These are phyloP conservation scores for Enteromius viviparus DNA, from an alignment of 2,797 vertebrate species.

Conservation along the genomic window DNA sequence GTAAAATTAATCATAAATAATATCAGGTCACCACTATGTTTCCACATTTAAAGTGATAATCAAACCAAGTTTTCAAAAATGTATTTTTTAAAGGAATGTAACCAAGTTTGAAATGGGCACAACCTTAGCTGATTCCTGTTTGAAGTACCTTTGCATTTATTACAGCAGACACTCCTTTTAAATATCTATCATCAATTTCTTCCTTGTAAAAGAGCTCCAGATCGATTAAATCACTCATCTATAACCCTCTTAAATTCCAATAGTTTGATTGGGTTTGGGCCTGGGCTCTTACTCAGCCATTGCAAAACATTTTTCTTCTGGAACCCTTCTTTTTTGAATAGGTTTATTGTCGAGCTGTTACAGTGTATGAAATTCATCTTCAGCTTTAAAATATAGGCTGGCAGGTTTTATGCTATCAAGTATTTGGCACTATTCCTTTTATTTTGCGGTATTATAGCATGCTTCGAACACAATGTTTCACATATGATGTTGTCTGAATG, in stretches of 20 bases:
- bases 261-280: not conserved
- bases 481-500: not conserved
- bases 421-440: not conserved
- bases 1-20: not conserved
- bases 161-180: not conserved
- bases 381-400: not conserved
- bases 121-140: not conserved
- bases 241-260: not conserved
- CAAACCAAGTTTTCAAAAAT: not conserved
- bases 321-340: not conserved
- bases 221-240: not conserved
- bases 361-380: not conserved
- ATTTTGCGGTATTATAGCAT: not conserved
- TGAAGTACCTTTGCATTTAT: not conserved
- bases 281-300: not conserved
- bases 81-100: not conserved
- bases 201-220: not conserved
- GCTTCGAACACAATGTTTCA: not conserved
- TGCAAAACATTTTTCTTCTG: not conserved
- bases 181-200: not conserved
- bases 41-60: not conserved
- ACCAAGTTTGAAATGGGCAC: too few species aligned
- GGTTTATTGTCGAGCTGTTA: not conserved
- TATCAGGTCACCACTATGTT: not conserved
- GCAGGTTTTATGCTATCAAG: not conserved